Conservation (phyloP, 2,797 vertebrate species). For the Sardinella longiceps region DNA sequence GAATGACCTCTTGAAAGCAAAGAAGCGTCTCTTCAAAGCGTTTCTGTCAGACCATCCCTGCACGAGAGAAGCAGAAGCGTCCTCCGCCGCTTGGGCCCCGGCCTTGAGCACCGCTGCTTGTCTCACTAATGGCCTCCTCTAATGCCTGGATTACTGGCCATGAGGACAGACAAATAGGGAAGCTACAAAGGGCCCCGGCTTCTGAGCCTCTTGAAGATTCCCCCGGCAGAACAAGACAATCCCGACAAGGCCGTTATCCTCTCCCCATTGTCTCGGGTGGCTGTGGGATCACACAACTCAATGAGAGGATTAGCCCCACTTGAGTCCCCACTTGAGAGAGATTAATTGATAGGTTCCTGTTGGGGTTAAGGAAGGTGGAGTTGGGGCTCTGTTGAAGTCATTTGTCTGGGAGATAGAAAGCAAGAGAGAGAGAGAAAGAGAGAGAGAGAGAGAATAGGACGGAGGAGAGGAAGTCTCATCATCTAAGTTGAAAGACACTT, state of each 20-base stretch:
- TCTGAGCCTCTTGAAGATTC: constrained; percentile 90
- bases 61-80: not conserved
- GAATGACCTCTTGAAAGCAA: constrained; percentile 7
- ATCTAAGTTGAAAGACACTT: not conserved
- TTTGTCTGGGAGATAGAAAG: not conserved
- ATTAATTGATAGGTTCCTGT: constrained; percentile 94
- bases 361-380: constrained; percentile 78
- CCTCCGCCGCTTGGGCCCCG: constrained; percentile 39
- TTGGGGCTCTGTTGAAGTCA: constrained; percentile 23
- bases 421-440: not conserved
- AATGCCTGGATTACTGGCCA: constrained; percentile 83
- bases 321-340: constrained; percentile 82
- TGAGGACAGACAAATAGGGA: constrained; percentile 76
- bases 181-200: constrained; percentile 75
- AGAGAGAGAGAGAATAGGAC: not conserved
- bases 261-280: constrained; percentile 80
- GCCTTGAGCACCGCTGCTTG: constrained; percentile 27
- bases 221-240: constrained; percentile 82
- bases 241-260: constrained; percentile 82
- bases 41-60: not conserved
- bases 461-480: constrained; percentile 5
- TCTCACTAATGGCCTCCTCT: constrained; percentile 77
- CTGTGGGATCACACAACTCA: constrained; percentile 84
- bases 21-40: not conserved
- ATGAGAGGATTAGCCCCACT: constrained; percentile 90